Evolutionary conservation across 2,797 vertebrate species (phyloP), one percentile per base, ranked within the genome.

Genomic region (Pipistrellus pygmaeus): DNA sequence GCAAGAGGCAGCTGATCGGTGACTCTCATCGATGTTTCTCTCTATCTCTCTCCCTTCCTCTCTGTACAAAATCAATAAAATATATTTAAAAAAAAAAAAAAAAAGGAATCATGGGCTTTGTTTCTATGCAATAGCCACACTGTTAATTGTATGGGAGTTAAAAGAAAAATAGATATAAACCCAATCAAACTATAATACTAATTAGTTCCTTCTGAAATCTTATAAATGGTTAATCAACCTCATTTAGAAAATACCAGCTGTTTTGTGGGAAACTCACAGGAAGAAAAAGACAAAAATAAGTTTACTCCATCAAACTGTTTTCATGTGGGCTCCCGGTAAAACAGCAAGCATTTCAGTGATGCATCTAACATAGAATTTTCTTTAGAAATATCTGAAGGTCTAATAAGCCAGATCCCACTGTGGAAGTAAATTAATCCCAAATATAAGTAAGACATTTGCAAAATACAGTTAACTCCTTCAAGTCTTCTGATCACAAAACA

Each of bases 351-450:
- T n/a, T 77, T 80, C 73, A 78, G 69, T 81, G 94, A 93, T 88
- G 89, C 66, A 13, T 38, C 35, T 85, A 96, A 96, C 87, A 46
- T 71, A 95, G 89, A 96, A 96, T 97, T 97, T 97, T 96, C 94
- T 96, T 95, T 90, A 95, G 96, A 91, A 48, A 48, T 69, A 88
- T 82, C 82, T 96, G 90, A 95, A 85, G 85, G 48, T 60, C 57
- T 95, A 95, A 96, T 81, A 91, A 97, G 38, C 94, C 78, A 94
- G 77, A 83, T 97, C 89, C 87, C 84, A 38, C 85, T 90, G 89
- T 90, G 84, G 91, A 57, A 85, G 71, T 89, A 93, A 95, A 97
- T 88, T 85, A 95, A 89, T 84, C 68, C 84, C 81, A 88, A 94
- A 93, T 66, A 90, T 27, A 95, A 96, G 41, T 46, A 76, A 96